Evolutionary conservation across 2,797 vertebrate species (phyloP), one percentile per base, ranked within the genome.

Genomic region (Astyanax mexicanus): DNA sequence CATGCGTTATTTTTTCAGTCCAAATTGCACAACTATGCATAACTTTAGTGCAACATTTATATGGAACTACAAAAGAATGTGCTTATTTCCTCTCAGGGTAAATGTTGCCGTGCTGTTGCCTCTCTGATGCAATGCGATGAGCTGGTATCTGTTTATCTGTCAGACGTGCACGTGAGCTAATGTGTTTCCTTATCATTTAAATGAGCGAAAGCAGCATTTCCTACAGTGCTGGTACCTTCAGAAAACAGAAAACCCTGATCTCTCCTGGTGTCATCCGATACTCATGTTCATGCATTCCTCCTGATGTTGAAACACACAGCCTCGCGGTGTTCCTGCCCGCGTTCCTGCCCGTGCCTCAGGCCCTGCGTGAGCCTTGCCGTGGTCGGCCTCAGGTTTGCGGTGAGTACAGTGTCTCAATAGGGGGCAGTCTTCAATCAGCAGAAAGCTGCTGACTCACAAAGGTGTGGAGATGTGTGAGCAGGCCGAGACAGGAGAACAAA

Each of bases 371-470:
- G 38, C 25, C 37, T n/a, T 13, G 29, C 70, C 4, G 3, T 55
- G 13, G 23, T 69, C 27, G 19, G 78, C 21, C 5, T 65, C 19
- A 8, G 8, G 1, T 52, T 23, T 12, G 13, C 35, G 19, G 27
- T 47, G 19, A 25, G 49, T 42, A 27, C 10, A 25, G 37, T 1
- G 32, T 19, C 32, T 79, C 82, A 65, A 45, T 35, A 79, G 82
- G 71, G 74, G 80, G 77, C 64, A 75, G 73, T 77, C 67, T 77
- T 60, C 61, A 64, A 68, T 69, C 67, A 79, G 52, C 25, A 9
- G 45, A 25, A 55, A 58, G 35, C 17, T 60, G 57, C 64, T 76
- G 73, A 79, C 51, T 76, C 73, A 68, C 52, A 47, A 40, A 51
- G 61, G 73, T 62, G 65, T 35, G 9, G 2, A 21, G 38, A 55